Base-by-base conservation (phyloP, 2,888 invertebrate genomes). In the Dascillus cervinus region DNA sequence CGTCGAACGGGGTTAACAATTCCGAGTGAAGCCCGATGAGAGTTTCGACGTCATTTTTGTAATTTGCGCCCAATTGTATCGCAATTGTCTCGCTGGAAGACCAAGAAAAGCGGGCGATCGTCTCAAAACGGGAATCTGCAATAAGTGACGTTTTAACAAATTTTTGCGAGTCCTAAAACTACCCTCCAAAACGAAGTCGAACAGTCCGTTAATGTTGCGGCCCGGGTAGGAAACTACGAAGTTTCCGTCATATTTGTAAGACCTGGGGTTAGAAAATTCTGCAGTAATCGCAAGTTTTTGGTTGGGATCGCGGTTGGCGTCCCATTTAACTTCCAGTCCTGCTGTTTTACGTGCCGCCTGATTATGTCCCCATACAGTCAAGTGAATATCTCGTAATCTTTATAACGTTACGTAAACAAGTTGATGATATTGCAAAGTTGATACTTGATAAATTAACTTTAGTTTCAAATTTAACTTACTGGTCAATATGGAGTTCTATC, bases 251-350 rank as follows among this genome's bases (percentile, higher is more conserved):
- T 80, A 74, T 41, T 79, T 77, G 56, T 74, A 75, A 1, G 67
- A 60, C 1, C 70, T 71, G 32, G 73, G 70, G 49, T 70, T 76
- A 41, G 75, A 72, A 27, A 81, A 70, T 38, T 79, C 76, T 0
- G 78, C 64, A 31, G 75, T 73, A 1, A 75, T 62, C 43, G 73
- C 70, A 38, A 83, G 67, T 57, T 80, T 81, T 56, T 84, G 77
- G 25, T 78, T 75, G 0, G 87, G 87, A 65, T 88, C 84, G 4
- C 88, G 70, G 60, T 87, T 88, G 1, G 85, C 86, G 54, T 89
- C 87, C 88, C 88, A 89, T 58, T 85, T 84, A 10, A 89, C 58
- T 32, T 84, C 81, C 1, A 83, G 65, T 3, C 78, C 79, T 0
- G 81, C 65, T 13, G 80, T 77, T 53, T 83, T 83, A 29, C 73